Evolutionary conservation across 2,888 invertebrate species (phyloP), one percentile per base, ranked within the genome.

Genomic region (Macrosoma leucophasiata): DNA sequence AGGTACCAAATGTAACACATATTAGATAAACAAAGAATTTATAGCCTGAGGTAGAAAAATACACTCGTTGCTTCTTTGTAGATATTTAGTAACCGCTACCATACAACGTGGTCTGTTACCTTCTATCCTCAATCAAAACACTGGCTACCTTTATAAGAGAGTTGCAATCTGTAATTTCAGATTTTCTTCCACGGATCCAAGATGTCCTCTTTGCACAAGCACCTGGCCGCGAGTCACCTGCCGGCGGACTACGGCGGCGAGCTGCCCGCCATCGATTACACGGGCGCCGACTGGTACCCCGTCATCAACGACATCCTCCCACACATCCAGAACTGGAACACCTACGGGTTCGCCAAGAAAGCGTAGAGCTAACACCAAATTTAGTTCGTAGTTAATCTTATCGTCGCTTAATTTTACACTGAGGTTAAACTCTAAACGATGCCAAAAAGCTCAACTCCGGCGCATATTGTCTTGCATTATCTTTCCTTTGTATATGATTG

Each of bases 141-240:
- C 10, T 4, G 13, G 3, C 17, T 21, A 22, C 2, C 1, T 28
- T 7, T 12, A 31, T 5, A 13, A 31, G 29, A 7, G 6, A 39
- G 23, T 7, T 4, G 7, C n/a, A 25, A 8, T 23, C 22, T 5
- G 15, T 27, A 10, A 27, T 76, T 84, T 1, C 76, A 94, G 89
- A 90, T 94, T 77, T 90, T 87, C 77, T 94, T 94, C 89, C 94
- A 95, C 67, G 93, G 93, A 8, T 85, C 85, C 37, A 91, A 94
- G 60, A 93, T 94, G 92, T 59, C 87, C 17, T 90, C 90, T 0
- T 86, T 95, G 3, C 94, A 95, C 62, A 87, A 90, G 61, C 86
- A 91, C 68, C 65, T 95, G 49, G 82, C 85, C 0, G 88, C 91
- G 0, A 85, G 87, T 15, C 87, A 89, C 59, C 67, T 95, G 46